Conservation (phyloP, 2,888 invertebrate species). For the Acleris literana region DNA sequence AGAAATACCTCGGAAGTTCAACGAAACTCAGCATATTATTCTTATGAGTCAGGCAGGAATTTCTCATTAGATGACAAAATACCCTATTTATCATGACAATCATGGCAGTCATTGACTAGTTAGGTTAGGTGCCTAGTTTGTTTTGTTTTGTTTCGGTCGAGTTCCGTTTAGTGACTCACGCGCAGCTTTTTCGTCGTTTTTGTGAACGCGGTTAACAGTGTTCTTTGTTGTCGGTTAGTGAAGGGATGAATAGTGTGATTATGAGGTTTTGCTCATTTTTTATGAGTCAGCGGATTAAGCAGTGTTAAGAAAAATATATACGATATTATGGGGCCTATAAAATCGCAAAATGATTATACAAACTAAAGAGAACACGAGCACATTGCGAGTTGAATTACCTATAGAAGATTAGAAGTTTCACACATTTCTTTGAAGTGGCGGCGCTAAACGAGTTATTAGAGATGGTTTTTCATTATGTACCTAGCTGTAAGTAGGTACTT, state of each 20-base stretch:
- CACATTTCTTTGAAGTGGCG: too few species aligned
- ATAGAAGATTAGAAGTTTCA: too few species aligned
- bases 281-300: slow-evolving; percentile 9
- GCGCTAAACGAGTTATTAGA: too few species aligned
- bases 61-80: slow-evolving; percentile 19
- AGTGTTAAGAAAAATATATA: too few species aligned
- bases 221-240: slow-evolving; percentile 36
- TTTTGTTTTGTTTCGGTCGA: slow-evolving; percentile 48
- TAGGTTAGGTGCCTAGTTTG: slow-evolving; percentile 22
- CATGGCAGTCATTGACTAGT: slow-evolving; percentile 31
- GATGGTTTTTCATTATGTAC: too few species aligned
- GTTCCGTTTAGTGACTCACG: slow-evolving; percentile 58
- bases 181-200: slow-evolving; percentile 46
- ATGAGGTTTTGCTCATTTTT: slow-evolving; percentile 23
- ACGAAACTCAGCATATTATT: slow-evolving; percentile 43
- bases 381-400: too few species aligned
- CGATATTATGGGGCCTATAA: too few species aligned
- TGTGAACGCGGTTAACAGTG: slow-evolving; percentile 43
- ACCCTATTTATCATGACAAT: slow-evolving; percentile 25
- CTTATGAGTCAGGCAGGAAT: slow-evolving; percentile 25
- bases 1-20: slow-evolving; percentile 63
- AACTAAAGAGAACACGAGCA: too few species aligned
- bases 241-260: slow-evolving; percentile 31
- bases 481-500: too few species aligned
- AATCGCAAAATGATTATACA: too few species aligned